Conservation (phyloP, 2,888 invertebrate genomes). For the Pyrgus malvae region DNA sequence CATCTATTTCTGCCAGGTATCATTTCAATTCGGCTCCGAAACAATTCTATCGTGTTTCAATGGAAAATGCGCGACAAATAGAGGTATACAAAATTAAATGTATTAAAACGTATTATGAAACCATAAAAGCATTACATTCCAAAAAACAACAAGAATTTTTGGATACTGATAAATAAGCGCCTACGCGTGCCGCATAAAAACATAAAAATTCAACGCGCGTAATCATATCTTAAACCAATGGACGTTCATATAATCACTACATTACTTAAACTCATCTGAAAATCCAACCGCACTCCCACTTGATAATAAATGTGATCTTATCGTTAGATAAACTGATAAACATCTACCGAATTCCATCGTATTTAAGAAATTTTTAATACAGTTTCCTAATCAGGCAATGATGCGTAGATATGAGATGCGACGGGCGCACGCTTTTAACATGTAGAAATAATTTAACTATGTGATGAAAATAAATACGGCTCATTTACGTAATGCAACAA, state of each 20-base stretch:
- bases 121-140: not conserved
- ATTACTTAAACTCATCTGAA: slow-evolving; percentile 9
- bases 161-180: slow-evolving; percentile 11
- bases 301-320: slow-evolving; percentile 23
- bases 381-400: slow-evolving; percentile 13
- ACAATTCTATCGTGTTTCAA: no score
- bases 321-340: slow-evolving; percentile 17
- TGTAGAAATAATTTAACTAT: not conserved
- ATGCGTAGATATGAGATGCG: not conserved
- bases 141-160: slow-evolving; percentile 10
- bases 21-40: no score
- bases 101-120: not conserved
- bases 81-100: not conserved
- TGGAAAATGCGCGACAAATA: no score
- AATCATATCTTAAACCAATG: not conserved
- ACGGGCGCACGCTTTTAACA: not conserved
- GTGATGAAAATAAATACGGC: slow-evolving; percentile 8
- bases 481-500: not conserved
- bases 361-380: not conserved
- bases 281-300: slow-evolving; percentile 12
- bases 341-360: slow-evolving; percentile 14
- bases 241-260: not conserved
- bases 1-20: no score
- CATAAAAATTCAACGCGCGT: slow-evolving; percentile 3
- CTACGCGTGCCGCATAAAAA: slow-evolving; percentile 6